Base-by-base conservation (phyloP, 2,113 vertebrate species). In the Monarcha castaneiventris region DNA sequence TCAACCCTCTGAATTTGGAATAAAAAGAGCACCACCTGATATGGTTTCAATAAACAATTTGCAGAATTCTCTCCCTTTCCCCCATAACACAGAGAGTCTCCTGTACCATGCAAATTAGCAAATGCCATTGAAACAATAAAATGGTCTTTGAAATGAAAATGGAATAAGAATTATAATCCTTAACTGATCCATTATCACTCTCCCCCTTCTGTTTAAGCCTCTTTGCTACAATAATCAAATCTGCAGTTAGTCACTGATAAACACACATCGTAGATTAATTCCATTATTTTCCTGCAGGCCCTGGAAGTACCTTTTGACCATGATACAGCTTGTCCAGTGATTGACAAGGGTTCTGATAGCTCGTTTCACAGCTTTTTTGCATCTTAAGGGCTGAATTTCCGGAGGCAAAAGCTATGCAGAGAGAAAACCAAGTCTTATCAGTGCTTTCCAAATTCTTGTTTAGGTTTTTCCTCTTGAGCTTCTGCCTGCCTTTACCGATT, bases 401-500 rank as follows among this genome's bases (percentile, higher is more conserved):
- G 67, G 89, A 91, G 52, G 83, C 76, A 44, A 75, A 78, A 89
- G 80, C 74, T 96, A 35, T 92, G 84, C n/a, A 76, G 87, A 88
- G 61, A 82, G 77, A 85, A 94, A 75, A 87, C 78, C 49, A 72
- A 66, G 56, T 30, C 85, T 97, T 97, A 97, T 95, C 96, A 79
- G 68, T 61, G 48, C 69, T 95, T 93, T 64, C 92, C 92, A 92
- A 96, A 94, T 79, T 95, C 89, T 81, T 92, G 56, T 92, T 96
- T 66, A 81, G 79, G 80, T 78, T 93, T 95, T 96, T 95, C 69
- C 41, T 95, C 74, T 51, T 94, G 61, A 90, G 82, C 44, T 84
- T 81, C 93, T 95, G 87, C 89, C 72, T 94, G 84, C 66, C 66
- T 85, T 87, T 94, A 80, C 93, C 94, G 93, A 93, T 96, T 94